Evolutionary conservation across 2,888 invertebrate genomes (phyloP).

Genomic region (Tholera decimalis): DNA sequence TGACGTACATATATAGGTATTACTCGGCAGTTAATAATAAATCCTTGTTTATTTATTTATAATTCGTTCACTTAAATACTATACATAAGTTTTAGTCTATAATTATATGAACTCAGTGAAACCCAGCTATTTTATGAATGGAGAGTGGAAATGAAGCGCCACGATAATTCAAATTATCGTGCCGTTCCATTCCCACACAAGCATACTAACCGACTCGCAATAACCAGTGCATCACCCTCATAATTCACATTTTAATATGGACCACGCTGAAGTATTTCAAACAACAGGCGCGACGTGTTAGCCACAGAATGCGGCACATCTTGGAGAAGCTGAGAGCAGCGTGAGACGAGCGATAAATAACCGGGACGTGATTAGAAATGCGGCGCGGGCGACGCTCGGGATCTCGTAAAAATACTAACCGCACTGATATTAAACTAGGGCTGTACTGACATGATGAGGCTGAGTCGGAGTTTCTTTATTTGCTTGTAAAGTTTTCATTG

Average conservation of each 20-base stretch:
- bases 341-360: constrained; percentile 64
- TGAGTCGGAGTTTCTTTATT: background rate
- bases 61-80: too few species aligned
- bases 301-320: constrained; percentile 42
- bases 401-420: constrained; percentile 81
- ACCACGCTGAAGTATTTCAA: constrained; percentile 57
- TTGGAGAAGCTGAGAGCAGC: background rate
- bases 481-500: background rate
- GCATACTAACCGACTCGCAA: background rate
- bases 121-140: too few species aligned
- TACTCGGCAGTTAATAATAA: too few species aligned
- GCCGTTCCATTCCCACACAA: background rate
- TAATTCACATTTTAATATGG: constrained; percentile 46
- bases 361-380: constrained; percentile 73
- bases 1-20: too few species aligned
- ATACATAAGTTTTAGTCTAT: too few species aligned
- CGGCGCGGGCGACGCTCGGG: constrained; percentile 68
- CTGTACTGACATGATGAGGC: constrained; percentile 15
- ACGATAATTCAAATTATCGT: background rate
- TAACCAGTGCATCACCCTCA: constrained; percentile 31
- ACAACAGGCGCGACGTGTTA: constrained; percentile 56
- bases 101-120: too few species aligned
- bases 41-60: too few species aligned
- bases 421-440: constrained; percentile 73
- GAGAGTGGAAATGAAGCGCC: too few species aligned